Conservation (phyloP, 2,113 vertebrate species). For the Smithornis capensis region DNA sequence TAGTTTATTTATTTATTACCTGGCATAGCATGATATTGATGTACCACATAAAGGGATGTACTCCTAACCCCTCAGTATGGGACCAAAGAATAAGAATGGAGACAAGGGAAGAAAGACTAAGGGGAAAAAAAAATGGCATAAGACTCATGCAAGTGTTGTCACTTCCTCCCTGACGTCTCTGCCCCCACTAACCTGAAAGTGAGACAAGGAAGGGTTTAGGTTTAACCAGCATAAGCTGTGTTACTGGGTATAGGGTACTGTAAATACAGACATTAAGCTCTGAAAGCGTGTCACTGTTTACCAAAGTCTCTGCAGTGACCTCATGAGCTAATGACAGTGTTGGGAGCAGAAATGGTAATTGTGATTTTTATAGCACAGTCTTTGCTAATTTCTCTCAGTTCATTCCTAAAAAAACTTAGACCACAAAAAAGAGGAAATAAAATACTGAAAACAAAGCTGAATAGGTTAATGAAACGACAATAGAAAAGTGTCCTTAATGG, state of each 20-base stretch:
- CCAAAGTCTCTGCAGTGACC: conserved; percentile 39
- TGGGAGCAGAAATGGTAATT: conserved; percentile 26
- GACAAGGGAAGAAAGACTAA: not conserved
- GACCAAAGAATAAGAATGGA: not conserved
- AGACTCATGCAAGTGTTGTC: not conserved
- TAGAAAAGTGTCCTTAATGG: conserved; percentile 51
- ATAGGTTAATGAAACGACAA: conserved; percentile 46
- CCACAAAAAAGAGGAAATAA: not conserved
- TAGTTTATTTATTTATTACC: not conserved
- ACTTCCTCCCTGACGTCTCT: not conserved
- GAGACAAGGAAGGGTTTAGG: not conserved
- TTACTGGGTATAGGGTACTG: not conserved
- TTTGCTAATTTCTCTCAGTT: conserved; percentile 17
- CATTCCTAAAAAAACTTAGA: not conserved
- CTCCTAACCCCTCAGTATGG: not conserved
- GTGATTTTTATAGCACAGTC: conserved; percentile 32
- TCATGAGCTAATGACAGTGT: conserved; percentile 6
- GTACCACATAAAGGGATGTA: not conserved
- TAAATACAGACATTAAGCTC: conserved; percentile 15
- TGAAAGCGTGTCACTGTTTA: not conserved
- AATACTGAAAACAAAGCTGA: not conserved
- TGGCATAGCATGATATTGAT: not conserved
- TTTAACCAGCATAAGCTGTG: not conserved
- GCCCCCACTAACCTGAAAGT: not conserved
- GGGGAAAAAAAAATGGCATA: not conserved